A percentile compares a stretch with the other conserved stretches of the same genome.
These are phyloP conservation scores for Panagrolaimus sp. DNA, from an alignment of 1,140 invertebrate species.

Conservation along the genomic window DNA sequence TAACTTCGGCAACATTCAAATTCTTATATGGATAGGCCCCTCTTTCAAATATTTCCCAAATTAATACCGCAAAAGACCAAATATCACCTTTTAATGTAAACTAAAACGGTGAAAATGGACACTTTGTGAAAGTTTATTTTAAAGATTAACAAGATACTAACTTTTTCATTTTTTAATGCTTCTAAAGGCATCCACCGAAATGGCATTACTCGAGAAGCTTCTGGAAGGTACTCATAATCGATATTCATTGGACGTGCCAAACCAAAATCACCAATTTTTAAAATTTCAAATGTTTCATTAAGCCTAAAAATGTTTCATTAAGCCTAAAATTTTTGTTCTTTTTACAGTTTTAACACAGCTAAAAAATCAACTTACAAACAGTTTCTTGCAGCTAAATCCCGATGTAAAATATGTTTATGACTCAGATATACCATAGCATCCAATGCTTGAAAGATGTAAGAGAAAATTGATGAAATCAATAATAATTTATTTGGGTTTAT, in stretches of 20 bases:
- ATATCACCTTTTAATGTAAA: too few relatives aligned
- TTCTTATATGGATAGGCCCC: too few relatives aligned
- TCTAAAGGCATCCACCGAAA: slow-evolving; percentile 99
- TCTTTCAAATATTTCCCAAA: too few relatives aligned
- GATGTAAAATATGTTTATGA: slow-evolving; percentile 82
- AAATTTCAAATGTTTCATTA: slow-evolving; percentile 76
- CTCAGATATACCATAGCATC: slow-evolving; percentile 93
- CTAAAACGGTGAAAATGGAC: too few relatives aligned
- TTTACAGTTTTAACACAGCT: not conserved
- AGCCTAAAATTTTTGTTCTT: not conserved
- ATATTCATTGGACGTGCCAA: slow-evolving; percentile 84
- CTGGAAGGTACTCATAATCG: slow-evolving; percentile 92
- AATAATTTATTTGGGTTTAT: slow-evolving; percentile 22
- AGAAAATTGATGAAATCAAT: slow-evolving; percentile 70
- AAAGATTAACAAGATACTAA: too few relatives aligned
- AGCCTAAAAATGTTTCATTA: slow-evolving; percentile 61
- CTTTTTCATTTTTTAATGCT: slow-evolving; percentile 62
- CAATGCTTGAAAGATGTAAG: slow-evolving; percentile 87
- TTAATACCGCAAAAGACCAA: too few relatives aligned
- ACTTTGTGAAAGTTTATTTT: too few relatives aligned
- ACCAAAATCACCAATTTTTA: slow-evolving; percentile 95
- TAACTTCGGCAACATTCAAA: too few relatives aligned
- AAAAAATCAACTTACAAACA: slow-evolving; percentile 66
- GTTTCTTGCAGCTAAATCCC: slow-evolving; percentile 92
- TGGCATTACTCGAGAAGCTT: slow-evolving; percentile 68